Evolutionary conservation across 2,797 vertebrate species (phyloP).

Genomic region (Rhinatrema bivittatum): DNA sequence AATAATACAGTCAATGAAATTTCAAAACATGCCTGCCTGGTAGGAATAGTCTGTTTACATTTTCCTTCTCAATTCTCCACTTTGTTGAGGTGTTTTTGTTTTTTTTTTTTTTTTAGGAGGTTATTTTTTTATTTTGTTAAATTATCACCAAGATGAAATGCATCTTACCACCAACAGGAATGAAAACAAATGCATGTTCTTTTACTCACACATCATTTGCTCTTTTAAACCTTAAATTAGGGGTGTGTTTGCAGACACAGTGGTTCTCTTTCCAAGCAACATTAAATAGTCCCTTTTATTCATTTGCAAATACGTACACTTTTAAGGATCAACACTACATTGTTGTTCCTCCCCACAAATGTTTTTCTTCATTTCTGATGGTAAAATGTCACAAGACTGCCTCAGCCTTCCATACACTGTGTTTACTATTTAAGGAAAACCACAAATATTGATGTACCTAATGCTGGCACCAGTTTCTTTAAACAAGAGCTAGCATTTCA

Average conservation of each 20-base stretch:
- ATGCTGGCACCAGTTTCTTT: slow-evolving; percentile 21
- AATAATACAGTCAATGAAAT: no score
- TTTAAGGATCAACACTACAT: slow-evolving; percentile 42
- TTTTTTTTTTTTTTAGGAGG: no score
- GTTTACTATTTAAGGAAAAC: slow-evolving; percentile 30
- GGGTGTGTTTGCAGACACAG: slow-evolving; percentile 44
- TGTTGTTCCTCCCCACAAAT: slow-evolving; percentile 53
- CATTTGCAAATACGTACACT: slow-evolving; percentile 50
- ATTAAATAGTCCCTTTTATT: slow-evolving; percentile 57
- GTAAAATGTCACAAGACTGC: slow-evolving; percentile 39
- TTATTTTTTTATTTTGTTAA: slow-evolving; percentile 32
- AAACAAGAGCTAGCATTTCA: slow-evolving; percentile 34
- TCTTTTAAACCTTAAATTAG: slow-evolving; percentile 52
- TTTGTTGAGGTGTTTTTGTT: no score
- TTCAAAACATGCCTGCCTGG: slow-evolving; percentile 45
- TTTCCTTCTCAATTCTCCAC: slow-evolving; percentile 18
- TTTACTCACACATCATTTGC: slow-evolving; percentile 46
- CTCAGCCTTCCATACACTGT: slow-evolving; percentile 33
- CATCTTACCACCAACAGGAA: slow-evolving; percentile 39
- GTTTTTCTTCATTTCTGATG: slow-evolving; percentile 50
- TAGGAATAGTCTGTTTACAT: slow-evolving; percentile 37
- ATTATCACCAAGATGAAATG: slow-evolving; percentile 44
- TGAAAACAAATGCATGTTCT: slow-evolving; percentile 44
- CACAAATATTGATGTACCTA: slow-evolving; percentile 30
- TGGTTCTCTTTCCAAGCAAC: slow-evolving; percentile 52